phyloP scores from a whole-genome alignment of 2,797 vertebrate genomes.

The Serranus cabrilla region DNA sequence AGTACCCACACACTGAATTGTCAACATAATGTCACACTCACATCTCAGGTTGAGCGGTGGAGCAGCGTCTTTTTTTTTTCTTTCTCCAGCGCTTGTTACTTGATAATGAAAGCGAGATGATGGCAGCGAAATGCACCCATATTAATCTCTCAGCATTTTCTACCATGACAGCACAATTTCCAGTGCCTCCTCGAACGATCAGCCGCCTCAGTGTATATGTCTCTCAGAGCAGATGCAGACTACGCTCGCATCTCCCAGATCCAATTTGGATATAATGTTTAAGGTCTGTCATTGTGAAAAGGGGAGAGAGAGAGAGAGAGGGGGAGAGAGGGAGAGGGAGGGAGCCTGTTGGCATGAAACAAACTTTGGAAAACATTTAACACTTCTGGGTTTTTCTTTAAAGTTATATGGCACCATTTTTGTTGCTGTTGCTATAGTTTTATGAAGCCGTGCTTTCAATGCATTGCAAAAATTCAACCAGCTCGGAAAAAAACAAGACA shows the following conservation, averaged over 20 bases:
- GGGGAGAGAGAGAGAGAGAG: neutral
- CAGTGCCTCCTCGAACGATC: constrained; percentile 63
- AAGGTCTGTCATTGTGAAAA: constrained; percentile 63
- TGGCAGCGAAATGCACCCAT: constrained; percentile 68
- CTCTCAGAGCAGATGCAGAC: constrained; percentile 69
- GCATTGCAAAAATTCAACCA: constrained; percentile 13
- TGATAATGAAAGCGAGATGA: constrained; percentile 81
- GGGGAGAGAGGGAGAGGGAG: constrained; percentile 1
- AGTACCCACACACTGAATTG: constrained; percentile 66
- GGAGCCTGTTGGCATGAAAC: constrained; percentile 37
- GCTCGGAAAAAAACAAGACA: constrained; percentile 22
- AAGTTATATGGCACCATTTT: constrained; percentile 9
- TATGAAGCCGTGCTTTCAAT: neutral
- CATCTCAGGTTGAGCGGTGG: constrained; percentile 74
- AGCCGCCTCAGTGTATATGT: constrained; percentile 59
- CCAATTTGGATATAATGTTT: constrained; percentile 76
- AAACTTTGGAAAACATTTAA: constrained; percentile 49
- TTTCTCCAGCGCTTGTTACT: constrained; percentile 63
- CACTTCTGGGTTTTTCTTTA: constrained; percentile 31
- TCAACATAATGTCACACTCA: constrained; percentile 72
- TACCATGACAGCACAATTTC: constrained; percentile 81
- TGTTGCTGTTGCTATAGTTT: neutral
- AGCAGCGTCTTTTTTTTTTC: constrained; percentile 50
- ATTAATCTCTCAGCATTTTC: constrained; percentile 79
- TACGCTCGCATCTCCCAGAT: constrained; percentile 59